Conservation (phyloP, 1,140 invertebrate genomes). For the Anoplolepis gracilipes region DNA sequence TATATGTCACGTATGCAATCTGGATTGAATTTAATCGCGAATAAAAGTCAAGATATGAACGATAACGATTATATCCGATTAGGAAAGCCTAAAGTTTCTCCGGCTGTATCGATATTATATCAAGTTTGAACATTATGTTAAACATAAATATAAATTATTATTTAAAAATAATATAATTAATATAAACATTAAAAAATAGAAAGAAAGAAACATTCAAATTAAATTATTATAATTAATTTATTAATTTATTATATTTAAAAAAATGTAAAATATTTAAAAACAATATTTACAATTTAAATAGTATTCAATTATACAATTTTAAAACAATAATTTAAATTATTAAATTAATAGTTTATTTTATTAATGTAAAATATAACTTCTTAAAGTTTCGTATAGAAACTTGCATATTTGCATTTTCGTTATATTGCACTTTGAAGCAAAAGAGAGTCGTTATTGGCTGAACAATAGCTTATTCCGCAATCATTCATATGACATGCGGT, state of each 20-base stretch:
- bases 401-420: neutral
- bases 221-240: neutral
- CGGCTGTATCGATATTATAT: neutral
- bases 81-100: neutral
- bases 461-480: constrained; percentile 48
- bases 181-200: neutral
- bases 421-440: neutral
- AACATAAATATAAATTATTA: neutral
- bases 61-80: constrained; percentile 4
- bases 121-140: neutral
- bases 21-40: neutral
- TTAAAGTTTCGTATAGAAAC: neutral
- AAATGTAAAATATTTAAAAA: neutral
- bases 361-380: neutral
- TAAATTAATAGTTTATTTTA: neutral
- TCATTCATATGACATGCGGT: constrained; percentile 53
- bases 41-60: neutral
- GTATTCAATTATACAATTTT: too few species aligned
- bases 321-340: neutral
- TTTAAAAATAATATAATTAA: neutral
- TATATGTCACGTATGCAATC: neutral
- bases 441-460: neutral
- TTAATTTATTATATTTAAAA: neutral
- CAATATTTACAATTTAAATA: neutral
- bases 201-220: neutral